Base-by-base conservation (phyloP, 2,113 vertebrate species). In the Boleophthalmus pectinirostris region DNA sequence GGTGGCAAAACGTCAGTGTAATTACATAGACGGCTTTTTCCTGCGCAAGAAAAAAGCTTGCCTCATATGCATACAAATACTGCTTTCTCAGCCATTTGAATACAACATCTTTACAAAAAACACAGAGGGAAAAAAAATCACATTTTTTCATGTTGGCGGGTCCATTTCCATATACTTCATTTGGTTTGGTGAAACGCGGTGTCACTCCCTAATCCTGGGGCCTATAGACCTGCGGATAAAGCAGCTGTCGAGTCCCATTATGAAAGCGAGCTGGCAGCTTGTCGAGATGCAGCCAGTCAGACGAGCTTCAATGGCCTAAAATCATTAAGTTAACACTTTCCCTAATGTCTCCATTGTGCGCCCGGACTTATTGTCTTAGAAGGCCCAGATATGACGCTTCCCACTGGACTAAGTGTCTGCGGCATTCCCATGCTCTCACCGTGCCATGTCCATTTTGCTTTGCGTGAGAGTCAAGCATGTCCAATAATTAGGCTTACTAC, bases 241-340 rank as follows among this genome's bases (percentile, higher is more conserved):
- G 95, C 95, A 93, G 94, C 94, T 95, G 94, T 93, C 92, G 88
- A 92, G 90, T 92, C 91, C 92, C 94, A 94, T 94, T 93, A 93
- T 94, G 91, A 92, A 90, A 84, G 89, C 88, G 93, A 94, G 92
- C 90, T 93, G 92, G 94, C 93, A 90, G 93, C 94, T 95, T 94
- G 93, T 93, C 94, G 94, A 93, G 91, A 92, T 88, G 91, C 92
- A 93, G 93, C 92, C 94, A 94, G 94, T 94, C 92, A 93, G 94
- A 92, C 91, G 85, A 90, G 91, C 82, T 91, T 95, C 93, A 93
- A 94, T 92, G 89, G 92, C 85, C 88, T 92, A 91, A 95, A 95
- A 95, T 94, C 93, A 96, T 95, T 95, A 96, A 96, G 95, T 95
- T 95, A 96, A 95, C 95, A 94, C 94, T 95, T 94, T 94, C 92